Evolutionary conservation across 2,797 vertebrate genomes (phyloP), one percentile per base, ranked within the genome.

Genomic region (Epinephelus coioides): DNA sequence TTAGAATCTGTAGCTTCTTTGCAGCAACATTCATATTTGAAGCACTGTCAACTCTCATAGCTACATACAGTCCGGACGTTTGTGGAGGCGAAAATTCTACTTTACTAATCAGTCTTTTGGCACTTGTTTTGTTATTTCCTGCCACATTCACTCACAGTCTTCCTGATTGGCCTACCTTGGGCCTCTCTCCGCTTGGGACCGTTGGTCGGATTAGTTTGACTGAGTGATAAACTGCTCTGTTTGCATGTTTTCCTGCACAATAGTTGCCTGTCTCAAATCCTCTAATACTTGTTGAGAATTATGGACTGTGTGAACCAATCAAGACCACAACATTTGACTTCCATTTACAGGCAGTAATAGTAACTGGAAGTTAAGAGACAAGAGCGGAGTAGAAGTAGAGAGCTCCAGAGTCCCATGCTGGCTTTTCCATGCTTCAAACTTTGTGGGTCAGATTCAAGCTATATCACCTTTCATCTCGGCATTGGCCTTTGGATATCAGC

Each of bases 241-340:
- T 43, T 66, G 27, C 47, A 49, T 61, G 14, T 63, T 67, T 56
- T 76, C 46, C 6, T 23, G 13, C 51, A 30, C 40, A 43, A n/a
- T 56, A 75, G 51, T 74, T n/a, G 57, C 43, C 56, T 66, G 1
- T 27, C 19, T 43, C 18, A 83, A 69, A 47, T 59, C 12, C 47
- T 69, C 23, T 47, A 47, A 47, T 47, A 15, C 46, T 47, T 47
- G 46, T 15, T 47, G 15, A 47, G 46, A 47, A 47, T 2, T 47
- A 2, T 47, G 5, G 14, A 18, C 46, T 47, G 4, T 47, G 46
- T 5, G 15, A 47, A 47, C 15, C 46, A 17, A 47, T 47, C 46
- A 17, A 17, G 15, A 49, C 47, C 47, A 49, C 5, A 49, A 6
- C 18, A 19, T 49, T 8, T 49, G 47, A 19, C 10, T 63, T 61